Conservation (phyloP, 2,113 vertebrate genomes). For the Ranitomeya variabilis region DNA sequence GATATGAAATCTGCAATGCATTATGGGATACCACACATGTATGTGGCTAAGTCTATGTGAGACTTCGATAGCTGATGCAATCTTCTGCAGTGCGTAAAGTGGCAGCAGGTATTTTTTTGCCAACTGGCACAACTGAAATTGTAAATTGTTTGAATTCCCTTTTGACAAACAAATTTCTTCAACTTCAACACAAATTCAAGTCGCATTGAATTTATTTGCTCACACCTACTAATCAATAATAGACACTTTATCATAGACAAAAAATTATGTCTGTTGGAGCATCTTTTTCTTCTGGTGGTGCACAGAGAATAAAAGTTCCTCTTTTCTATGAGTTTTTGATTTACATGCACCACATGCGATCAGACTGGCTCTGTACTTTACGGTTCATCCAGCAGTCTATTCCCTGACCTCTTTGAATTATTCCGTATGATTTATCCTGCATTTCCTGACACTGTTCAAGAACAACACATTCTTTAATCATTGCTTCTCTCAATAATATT, state of each 20-base stretch:
- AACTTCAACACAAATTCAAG: no score
- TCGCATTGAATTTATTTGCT: no score
- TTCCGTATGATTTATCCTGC: slow-evolving; percentile 2
- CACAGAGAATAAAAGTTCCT: neutral
- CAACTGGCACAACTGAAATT: no score
- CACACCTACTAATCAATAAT: neutral
- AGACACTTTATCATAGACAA: neutral
- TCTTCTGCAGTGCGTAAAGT: no score
- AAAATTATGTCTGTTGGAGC: neutral
- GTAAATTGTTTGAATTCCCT: no score
- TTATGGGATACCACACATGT: no score
- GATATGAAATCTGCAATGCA: no score
- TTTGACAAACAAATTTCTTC: no score
- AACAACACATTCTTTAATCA: slow-evolving; percentile 14
- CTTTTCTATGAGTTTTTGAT: neutral
- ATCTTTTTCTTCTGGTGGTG: neutral
- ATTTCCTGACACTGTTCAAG: neutral
- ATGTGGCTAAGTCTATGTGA: no score
- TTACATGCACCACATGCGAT: neutral
- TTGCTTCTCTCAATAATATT: slow-evolving; percentile 17
- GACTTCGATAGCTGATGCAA: no score
- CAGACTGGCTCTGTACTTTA: neutral
- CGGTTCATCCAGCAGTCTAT: neutral
- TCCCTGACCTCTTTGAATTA: slow-evolving; percentile 8
- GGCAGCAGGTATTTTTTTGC: no score